These are phyloP conservation scores for Cyprinella venusta DNA, from an alignment of 2,797 vertebrate species.

Conservation along the genomic window DNA sequence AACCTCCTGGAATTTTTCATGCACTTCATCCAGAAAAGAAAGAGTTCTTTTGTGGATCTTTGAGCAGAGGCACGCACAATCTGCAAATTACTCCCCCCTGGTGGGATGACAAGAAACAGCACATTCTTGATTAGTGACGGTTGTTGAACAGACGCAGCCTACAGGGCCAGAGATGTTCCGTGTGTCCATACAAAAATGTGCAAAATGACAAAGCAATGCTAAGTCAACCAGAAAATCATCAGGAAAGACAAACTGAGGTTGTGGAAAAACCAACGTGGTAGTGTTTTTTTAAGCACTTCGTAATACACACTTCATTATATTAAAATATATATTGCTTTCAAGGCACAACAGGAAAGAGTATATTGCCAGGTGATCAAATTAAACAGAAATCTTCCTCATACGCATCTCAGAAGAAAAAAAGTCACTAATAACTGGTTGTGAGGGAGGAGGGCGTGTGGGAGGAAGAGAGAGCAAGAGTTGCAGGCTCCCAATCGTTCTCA, in stretches of 20 bases:
- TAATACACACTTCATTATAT: background rate
- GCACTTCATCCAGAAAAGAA: constrained; percentile 23
- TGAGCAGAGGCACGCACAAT: background rate
- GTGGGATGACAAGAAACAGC: background rate
- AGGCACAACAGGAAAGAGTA: background rate
- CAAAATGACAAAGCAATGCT: background rate
- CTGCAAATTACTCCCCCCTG: background rate
- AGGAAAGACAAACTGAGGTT: constrained; percentile 8
- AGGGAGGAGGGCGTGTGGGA: constrained; percentile 9
- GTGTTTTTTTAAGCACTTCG: background rate
- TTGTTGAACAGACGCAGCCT: background rate
- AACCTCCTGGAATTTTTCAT: constrained; percentile 32
- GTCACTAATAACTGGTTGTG: background rate
- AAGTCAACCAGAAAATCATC: background rate
- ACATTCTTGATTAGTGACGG: constrained; percentile 18
- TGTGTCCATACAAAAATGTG: background rate
- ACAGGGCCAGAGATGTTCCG: background rate
- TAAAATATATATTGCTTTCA: background rate
- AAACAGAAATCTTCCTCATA: background rate
- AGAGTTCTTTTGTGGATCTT: constrained; percentile 31
- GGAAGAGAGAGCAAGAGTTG: constrained; percentile 7
- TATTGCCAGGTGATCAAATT: background rate
- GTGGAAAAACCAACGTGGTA: background rate
- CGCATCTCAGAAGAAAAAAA: background rate
- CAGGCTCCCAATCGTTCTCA: constrained; percentile 59